phyloP scores from a whole-genome alignment of 1,140 invertebrate genomes.

The Amyelois transitella region DNA sequence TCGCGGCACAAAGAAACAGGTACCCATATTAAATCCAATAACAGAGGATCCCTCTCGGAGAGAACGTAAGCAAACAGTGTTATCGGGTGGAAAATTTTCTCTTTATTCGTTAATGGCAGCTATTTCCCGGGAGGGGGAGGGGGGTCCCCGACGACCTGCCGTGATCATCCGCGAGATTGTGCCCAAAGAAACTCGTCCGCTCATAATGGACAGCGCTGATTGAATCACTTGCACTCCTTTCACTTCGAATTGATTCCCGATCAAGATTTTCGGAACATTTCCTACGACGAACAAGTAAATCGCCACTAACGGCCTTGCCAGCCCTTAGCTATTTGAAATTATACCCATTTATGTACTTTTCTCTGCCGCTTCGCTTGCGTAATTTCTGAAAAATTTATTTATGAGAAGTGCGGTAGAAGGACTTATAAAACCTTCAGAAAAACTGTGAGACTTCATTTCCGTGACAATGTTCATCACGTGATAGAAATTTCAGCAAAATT shows the following conservation, averaged over 20 bases:
- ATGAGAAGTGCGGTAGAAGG: too few species aligned
- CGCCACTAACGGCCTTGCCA: neutral
- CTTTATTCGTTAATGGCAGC: conserved; percentile 44
- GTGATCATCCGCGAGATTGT: conserved; percentile 41
- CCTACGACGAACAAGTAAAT: conserved; percentile 14
- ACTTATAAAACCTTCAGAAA: too few species aligned
- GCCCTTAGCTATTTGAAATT: too few species aligned
- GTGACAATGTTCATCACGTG: too few species aligned
- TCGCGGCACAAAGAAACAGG: conserved; percentile 12
- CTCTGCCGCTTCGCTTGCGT: too few species aligned
- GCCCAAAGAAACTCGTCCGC: conserved; percentile 33
- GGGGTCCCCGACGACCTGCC: conserved; percentile 15
- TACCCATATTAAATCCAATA: conserved; percentile 22
- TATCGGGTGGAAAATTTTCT: conserved; percentile 44
- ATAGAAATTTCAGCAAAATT: too few species aligned
- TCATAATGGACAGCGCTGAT: conserved; percentile 49
- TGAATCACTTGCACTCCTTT: conserved; percentile 47
- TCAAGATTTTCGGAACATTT: conserved; percentile 26
- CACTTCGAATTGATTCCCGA: conserved; percentile 35
- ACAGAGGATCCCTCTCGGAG: conserved; percentile 15
- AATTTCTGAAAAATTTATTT: too few species aligned
- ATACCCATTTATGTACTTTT: too few species aligned
- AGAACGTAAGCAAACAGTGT: conserved; percentile 30
- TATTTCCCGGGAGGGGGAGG: conserved; percentile 23
- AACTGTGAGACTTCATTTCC: too few species aligned